Percentiles rank a stretch among this genome's conserved stretches.
phyloP scores from a whole-genome alignment of 2,888 invertebrate genomes.

The Anaspis maculata region DNA sequence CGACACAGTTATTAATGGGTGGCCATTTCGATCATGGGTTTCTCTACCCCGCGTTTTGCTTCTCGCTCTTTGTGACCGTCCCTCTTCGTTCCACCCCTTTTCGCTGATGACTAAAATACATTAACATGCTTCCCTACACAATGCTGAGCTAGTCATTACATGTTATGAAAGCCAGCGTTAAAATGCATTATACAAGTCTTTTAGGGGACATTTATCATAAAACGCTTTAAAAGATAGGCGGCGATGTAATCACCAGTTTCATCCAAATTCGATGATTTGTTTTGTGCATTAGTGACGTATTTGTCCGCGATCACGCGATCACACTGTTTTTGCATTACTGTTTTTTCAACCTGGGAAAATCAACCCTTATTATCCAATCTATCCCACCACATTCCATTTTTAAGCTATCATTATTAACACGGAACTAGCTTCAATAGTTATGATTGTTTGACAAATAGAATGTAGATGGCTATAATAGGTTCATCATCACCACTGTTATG shows the following conservation, averaged over 20 bases:
- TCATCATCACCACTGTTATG: too few species aligned
- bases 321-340: too few species aligned
- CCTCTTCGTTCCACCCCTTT: conserved; percentile 27
- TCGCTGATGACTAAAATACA: conserved; percentile 38
- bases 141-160: conserved; percentile 39
- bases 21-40: conserved; percentile 30
- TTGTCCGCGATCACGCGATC: too few species aligned
- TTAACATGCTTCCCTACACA: conserved; percentile 39
- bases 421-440: too few species aligned
- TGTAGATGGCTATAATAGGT: too few species aligned
- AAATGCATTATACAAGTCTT: conserved; percentile 35
- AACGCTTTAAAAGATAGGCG: conserved; percentile 21
- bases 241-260: conserved; percentile 14
- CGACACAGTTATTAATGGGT: conserved; percentile 39
- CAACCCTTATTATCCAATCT: too few species aligned
- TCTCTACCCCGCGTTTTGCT: conserved; percentile 23
- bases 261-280: conserved; percentile 15
- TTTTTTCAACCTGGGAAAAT: too few species aligned
- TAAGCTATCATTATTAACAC: too few species aligned
- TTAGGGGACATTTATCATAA: conserved; percentile 32
- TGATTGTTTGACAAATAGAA: too few species aligned
- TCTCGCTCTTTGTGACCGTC: background rate
- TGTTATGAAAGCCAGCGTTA: conserved; percentile 37
- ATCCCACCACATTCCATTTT: too few species aligned
- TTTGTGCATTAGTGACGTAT: conserved; percentile 3